phyloP scores from a whole-genome alignment of 2,113 vertebrate species.

The Scophthalmus maximus region DNA sequence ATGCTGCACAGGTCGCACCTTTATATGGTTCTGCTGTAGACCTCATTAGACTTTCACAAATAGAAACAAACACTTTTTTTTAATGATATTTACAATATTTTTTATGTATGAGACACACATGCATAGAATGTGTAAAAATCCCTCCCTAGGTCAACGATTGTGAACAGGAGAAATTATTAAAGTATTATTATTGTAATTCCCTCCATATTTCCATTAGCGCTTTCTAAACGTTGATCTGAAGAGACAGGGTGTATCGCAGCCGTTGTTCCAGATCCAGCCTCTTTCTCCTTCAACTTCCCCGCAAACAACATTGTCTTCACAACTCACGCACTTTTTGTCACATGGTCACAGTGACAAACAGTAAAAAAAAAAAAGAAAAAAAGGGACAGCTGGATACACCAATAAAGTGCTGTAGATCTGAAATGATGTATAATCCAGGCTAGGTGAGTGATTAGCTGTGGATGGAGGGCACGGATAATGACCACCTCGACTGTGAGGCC shows the following conservation, averaged over 20 bases:
- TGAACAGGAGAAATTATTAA: conserved; percentile 7
- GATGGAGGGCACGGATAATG: conserved; percentile 12
- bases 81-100: too few species aligned
- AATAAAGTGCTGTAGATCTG: neutral
- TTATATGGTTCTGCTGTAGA: neutral
- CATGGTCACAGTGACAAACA: conserved; percentile 32
- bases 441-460: conserved; percentile 32
- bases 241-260: conserved; percentile 33
- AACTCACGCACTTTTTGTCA: conserved; percentile 32
- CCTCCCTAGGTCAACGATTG: neutral
- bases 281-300: conserved; percentile 49
- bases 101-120: too few species aligned
- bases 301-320: conserved; percentile 26
- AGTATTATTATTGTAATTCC: conserved; percentile 20
- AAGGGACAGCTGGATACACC: conserved; percentile 27
- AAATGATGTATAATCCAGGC: conserved; percentile 14
- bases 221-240: conserved; percentile 17
- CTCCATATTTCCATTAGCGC: conserved; percentile 23
- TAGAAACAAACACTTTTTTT: too few species aligned
- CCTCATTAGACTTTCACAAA: neutral
- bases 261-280: conserved; percentile 36
- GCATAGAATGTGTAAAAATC: neutral
- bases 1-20: too few species aligned
- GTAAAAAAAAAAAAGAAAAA: conserved; percentile 41
- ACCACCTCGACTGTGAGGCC: neutral